Evolutionary conservation across 2,888 invertebrate genomes (phyloP).

Genomic region (Rotaria socialis): DNA sequence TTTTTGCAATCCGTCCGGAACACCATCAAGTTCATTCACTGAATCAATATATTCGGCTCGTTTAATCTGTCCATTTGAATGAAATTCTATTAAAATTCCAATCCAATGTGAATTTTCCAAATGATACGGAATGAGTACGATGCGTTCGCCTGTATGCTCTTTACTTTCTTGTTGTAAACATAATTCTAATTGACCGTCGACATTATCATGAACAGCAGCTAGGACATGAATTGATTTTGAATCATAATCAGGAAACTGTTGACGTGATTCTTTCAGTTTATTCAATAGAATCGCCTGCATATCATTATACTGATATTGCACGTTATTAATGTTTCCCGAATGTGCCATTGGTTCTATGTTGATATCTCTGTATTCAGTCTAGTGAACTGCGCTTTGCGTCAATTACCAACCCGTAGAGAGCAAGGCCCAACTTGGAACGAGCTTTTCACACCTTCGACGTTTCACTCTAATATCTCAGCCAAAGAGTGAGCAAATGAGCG

Average conservation of each 20-base stretch:
- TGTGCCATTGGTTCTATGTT: too few relatives aligned
- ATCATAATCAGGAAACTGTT: background rate
- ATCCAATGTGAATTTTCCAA: background rate
- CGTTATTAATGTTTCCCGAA: background rate
- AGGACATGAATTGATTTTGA: background rate
- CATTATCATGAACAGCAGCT: background rate
- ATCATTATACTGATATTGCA: background rate
- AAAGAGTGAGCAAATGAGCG: too few relatives aligned
- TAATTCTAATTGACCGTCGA: background rate
- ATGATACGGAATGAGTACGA: background rate
- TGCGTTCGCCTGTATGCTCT: background rate
- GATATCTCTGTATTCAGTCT: too few relatives aligned
- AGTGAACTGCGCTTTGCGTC: too few relatives aligned
- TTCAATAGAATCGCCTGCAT: background rate
- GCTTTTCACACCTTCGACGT: too few relatives aligned
- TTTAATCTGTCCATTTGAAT: background rate
- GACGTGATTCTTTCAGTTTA: background rate
- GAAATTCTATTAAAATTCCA: background rate
- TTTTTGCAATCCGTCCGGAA: background rate
- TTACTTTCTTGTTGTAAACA: background rate
- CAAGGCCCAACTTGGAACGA: too few relatives aligned
- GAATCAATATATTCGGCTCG: background rate
- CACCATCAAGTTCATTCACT: background rate
- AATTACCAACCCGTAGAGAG: too few relatives aligned
- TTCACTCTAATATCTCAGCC: too few relatives aligned